Percentiles rank a stretch among this genome's conserved stretches.
Conservation (phyloP, 2,113 vertebrate genomes). For the Eolophus roseicapilla region DNA sequence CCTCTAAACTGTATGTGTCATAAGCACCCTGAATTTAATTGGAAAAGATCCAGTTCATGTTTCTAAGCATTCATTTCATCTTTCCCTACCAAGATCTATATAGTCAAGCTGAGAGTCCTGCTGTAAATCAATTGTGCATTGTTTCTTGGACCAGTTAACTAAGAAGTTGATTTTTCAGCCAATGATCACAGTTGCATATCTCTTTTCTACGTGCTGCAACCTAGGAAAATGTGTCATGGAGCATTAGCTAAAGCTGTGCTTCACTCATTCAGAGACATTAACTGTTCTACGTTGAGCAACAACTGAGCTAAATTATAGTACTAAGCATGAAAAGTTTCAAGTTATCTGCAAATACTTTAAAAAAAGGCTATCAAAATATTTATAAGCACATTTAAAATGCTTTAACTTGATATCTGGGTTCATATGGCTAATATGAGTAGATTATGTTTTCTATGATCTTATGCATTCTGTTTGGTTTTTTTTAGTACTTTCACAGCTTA, state of each 20-base stretch:
- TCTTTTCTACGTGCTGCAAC: not conserved
- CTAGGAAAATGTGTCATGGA: not conserved
- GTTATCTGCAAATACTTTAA: not conserved
- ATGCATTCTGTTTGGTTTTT: not conserved
- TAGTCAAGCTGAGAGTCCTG: not conserved
- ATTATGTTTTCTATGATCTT: not conserved
- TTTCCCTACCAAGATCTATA: not conserved
- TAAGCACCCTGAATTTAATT: not conserved
- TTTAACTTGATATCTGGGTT: not conserved
- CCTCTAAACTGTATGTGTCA: not conserved
- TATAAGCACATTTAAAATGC: not conserved
- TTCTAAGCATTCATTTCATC: not conserved
- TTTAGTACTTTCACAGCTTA: not conserved
- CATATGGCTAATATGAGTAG: not conserved
- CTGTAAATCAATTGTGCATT: not conserved
- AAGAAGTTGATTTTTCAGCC: not conserved
- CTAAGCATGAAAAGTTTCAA: not conserved
- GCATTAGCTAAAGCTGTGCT: not conserved
- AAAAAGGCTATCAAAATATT: not conserved
- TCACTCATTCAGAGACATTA: not conserved
- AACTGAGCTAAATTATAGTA: not conserved
- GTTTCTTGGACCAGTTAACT: not conserved
- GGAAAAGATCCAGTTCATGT: not conserved
- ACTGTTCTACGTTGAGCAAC: not conserved
- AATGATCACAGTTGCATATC: not conserved